These are phyloP conservation scores for Halocynthia aurantium DNA, from an alignment of 23 tunicate species.

Conservation along the genomic window DNA sequence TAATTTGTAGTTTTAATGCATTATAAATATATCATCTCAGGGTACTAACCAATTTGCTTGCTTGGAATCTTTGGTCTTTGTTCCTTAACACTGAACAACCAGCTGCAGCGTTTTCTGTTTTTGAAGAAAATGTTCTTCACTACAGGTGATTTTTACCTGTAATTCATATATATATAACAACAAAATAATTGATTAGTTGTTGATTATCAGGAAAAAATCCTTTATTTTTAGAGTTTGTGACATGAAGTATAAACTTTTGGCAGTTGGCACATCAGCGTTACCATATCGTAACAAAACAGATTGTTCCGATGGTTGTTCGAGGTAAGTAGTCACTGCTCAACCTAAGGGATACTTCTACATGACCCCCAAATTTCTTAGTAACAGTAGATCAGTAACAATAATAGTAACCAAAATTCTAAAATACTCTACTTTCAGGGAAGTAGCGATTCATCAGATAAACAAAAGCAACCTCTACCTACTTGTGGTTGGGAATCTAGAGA, in stretches of 20 bases:
- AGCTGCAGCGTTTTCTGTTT: conserved; percentile 8
- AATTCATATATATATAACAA: neutral
- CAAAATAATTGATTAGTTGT: neutral
- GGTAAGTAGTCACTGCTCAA: conserved; percentile 4
- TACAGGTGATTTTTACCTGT: neutral
- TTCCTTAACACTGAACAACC: neutral
- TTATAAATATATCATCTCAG: neutral
- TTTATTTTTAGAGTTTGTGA: conserved; percentile 13
- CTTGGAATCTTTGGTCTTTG: conserved; percentile 6
- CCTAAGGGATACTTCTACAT: neutral
- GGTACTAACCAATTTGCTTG: neutral
- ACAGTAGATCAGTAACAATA: neutral
- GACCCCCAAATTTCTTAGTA: neutral
- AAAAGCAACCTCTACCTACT: conserved; percentile 38
- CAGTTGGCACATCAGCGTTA: conserved; percentile 1
- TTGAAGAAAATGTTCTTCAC: neutral
- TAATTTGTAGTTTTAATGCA: neutral
- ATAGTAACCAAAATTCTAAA: neutral
- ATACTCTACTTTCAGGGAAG: conserved; percentile 23
- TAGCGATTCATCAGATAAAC: conserved; percentile 20
- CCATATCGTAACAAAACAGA: neutral
- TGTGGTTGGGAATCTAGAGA: conserved; percentile 5
- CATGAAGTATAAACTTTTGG: neutral
- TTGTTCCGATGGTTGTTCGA: conserved; percentile 1
- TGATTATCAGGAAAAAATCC: too few species aligned